Base-by-base conservation (phyloP, 2,797 vertebrate genomes). In the Antrozous pallidus region DNA sequence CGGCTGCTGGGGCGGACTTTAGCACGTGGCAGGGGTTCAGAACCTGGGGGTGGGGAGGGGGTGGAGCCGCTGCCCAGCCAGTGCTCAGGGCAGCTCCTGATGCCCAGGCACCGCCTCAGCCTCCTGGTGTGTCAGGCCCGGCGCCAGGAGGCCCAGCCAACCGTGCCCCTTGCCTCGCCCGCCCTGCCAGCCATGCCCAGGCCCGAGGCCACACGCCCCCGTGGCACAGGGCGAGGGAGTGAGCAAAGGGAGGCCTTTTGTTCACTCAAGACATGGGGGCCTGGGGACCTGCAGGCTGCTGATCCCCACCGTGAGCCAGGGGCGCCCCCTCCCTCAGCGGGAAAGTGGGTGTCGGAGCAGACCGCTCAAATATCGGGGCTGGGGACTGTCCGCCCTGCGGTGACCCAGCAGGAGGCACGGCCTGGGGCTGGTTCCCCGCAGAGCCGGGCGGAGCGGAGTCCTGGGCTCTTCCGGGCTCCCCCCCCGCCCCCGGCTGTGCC, bases 251-350 rank as follows among this genome's bases (percentile, higher is more conserved):
- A 63, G 3, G 20, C 11, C 31, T 22, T 36, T 18, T 67, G 38
- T 69, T 36, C 45, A 49, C 70, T 54, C 22, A 61, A 73, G 10
- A 79, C 67, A 49, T 78, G 38, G n/a, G 56, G 33, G 24, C 33
- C 40, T 36, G 80, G 82, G 82, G 51, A 28, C 42, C 31, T 18
- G 71, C 7, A 24, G 8, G 36, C 6, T 26, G 26, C 3, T 17
- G 17, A 22, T 14, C 33, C 70, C 69, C 45, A 5, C 28, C 38
- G 36, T 36, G 24, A 18, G 5, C 51, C 56, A 45, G 56, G n/a
- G 10, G 45, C 56, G 67, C 58, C 20, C 58, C 12, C 14, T 1
- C 36, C 6, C 17, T 26, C 4, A 17, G 6, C 2, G 0, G 0
- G 82, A 26, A 22, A 31, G 2, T 5, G 12, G 70, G 3, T 26